A percentile compares a stretch with the other conserved stretches of the same genome.
These are phyloP conservation scores for Rhamnusium bicolor DNA, from an alignment of 2,888 invertebrate genomes.

Conservation along the genomic window DNA sequence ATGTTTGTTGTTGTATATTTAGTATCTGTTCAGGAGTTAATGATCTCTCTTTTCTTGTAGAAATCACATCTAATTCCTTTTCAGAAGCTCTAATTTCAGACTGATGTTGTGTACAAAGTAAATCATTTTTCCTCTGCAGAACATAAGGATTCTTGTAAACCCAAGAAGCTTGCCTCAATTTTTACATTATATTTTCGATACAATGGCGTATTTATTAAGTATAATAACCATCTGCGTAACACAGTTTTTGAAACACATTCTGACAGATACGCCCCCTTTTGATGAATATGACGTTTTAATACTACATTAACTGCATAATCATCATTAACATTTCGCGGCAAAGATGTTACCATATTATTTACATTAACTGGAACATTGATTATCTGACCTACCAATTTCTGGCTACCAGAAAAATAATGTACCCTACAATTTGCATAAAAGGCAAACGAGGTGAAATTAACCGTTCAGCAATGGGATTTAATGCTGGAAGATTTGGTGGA, in stretches of 20 bases:
- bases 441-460: constrained; percentile 54
- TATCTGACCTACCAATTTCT: constrained; percentile 52
- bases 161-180: not conserved
- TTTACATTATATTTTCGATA: constrained; percentile 19
- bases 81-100: not conserved
- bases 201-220: constrained; percentile 28
- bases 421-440: constrained; percentile 42
- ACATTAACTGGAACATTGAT: constrained; percentile 57
- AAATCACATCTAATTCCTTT: not conserved
- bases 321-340: constrained; percentile 34
- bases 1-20: constrained; percentile 25
- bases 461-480: constrained; percentile 52
- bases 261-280: constrained; percentile 11
- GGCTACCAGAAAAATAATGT: constrained; percentile 53
- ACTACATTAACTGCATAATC: constrained; percentile 11
- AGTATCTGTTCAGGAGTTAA: constrained; percentile 20
- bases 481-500: not conserved
- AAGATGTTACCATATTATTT: constrained; percentile 49
- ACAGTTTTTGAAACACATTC: not conserved
- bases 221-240: constrained; percentile 4
- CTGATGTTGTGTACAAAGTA: not conserved
- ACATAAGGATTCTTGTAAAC: not conserved
- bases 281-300: constrained; percentile 8
- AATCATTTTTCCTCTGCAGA: constrained; percentile 20
- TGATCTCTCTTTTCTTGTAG: constrained; percentile 3